These are phyloP conservation scores for Artemia sp. DNA, from an alignment of 2,888 invertebrate genomes.

Conservation along the genomic window DNA sequence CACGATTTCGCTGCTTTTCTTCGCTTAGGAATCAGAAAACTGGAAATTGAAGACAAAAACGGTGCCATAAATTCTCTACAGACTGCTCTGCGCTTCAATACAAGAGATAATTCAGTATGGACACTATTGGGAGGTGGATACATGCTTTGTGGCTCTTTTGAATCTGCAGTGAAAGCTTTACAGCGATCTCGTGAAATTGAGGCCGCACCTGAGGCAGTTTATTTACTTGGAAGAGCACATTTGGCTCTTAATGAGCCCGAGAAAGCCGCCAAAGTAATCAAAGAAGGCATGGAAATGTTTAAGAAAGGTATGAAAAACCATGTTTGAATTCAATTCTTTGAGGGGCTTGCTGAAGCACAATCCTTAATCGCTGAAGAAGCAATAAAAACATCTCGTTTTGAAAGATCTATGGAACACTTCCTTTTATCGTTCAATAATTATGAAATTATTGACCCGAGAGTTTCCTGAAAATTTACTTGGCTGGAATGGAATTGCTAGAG, in stretches of 20 bases:
- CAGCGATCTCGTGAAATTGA: background rate
- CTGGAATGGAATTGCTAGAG: too few species aligned
- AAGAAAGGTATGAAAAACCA: too few species aligned
- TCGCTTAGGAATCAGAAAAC: background rate
- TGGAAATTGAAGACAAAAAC: background rate
- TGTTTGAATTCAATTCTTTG: background rate
- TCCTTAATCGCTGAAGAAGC: background rate
- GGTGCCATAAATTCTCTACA: background rate
- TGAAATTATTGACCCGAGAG: too few species aligned
- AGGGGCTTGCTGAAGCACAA: constrained; percentile 7
- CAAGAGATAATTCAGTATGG: background rate
- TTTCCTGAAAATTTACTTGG: too few species aligned
- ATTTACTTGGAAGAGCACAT: background rate
- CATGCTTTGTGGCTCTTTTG: constrained; percentile 4
- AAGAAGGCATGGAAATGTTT: background rate
- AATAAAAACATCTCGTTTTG: too few species aligned
- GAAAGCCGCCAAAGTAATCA: background rate
- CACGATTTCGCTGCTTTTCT: background rate
- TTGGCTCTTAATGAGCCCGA: constrained; percentile 1
- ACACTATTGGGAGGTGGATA: background rate
- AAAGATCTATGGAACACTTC: too few species aligned
- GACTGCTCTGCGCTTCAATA: background rate
- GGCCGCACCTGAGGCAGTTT: background rate
- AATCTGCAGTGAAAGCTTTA: background rate
- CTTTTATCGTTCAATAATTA: too few species aligned